Evolutionary conservation across 2,888 invertebrate species (phyloP).

Genomic region (Tineola bisselliella): DNA sequence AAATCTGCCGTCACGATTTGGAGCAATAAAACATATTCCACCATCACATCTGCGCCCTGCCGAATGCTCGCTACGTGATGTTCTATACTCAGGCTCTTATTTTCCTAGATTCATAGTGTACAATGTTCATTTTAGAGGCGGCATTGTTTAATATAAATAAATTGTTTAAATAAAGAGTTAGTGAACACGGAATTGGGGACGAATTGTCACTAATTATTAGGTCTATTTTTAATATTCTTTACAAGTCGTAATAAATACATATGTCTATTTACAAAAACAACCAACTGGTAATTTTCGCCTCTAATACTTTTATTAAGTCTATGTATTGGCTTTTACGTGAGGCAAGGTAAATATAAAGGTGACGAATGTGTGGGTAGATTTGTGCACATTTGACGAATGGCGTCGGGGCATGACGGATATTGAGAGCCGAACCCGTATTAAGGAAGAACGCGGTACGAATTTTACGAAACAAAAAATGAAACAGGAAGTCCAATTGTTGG

Average conservation of each 20-base stretch:
- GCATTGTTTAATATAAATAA: too few species aligned
- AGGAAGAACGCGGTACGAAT: constrained; percentile 14
- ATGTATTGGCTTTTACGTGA: constrained; percentile 46
- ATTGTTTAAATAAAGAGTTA: too few species aligned
- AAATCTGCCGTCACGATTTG: constrained; percentile 43
- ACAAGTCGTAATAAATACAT: too few species aligned
- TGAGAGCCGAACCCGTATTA: constrained; percentile 4
- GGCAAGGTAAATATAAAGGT: constrained; percentile 59
- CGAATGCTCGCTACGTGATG: constrained; percentile 51
- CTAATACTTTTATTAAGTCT: constrained; percentile 21
- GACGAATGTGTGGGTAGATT: constrained; percentile 34
- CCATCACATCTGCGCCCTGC: constrained; percentile 26
- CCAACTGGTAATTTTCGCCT: neutral
- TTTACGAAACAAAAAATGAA: neutral
- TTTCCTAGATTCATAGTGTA: neutral
- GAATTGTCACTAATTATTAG: too few species aligned
- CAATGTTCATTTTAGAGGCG: neutral
- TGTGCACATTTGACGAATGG: constrained; percentile 16
- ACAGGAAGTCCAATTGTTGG: too few species aligned
- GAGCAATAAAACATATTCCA: constrained; percentile 44
- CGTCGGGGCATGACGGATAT: constrained; percentile 12
- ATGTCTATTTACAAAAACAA: too few species aligned
- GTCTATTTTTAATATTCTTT: too few species aligned
- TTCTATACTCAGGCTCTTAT: constrained; percentile 20
- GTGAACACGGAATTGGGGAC: too few species aligned